Percentiles rank a stretch among this genome's conserved stretches.
phyloP scores from a whole-genome alignment of 1,140 invertebrate species.

The Plectus sambesii region DNA sequence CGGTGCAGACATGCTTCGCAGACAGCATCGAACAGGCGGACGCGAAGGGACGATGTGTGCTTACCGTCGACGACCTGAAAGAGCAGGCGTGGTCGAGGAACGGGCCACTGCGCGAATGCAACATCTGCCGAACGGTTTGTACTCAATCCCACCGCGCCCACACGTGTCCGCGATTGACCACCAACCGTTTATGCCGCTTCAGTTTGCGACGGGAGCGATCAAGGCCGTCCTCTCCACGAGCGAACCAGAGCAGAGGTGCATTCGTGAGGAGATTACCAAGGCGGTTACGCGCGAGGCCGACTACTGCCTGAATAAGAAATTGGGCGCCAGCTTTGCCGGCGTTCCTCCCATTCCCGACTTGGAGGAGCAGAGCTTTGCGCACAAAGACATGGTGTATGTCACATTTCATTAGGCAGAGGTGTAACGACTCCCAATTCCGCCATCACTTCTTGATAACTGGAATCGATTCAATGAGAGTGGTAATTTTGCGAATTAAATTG shows the following conservation, averaged over 20 bases:
- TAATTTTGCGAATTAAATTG: too few species aligned
- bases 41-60: constrained; percentile 40
- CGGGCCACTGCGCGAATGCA: constrained; percentile 40
- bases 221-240: constrained; percentile 43
- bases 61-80: constrained; percentile 36
- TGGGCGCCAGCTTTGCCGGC: constrained; percentile 35
- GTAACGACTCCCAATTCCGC: too few species aligned
- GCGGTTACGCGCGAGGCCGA: constrained; percentile 40
- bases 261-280: constrained; percentile 40
- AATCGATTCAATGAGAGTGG: constrained; percentile 5
- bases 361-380: constrained; percentile 38
- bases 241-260: constrained; percentile 44
- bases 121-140: constrained; percentile 38
- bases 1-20: constrained; percentile 38
- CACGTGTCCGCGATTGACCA: constrained; percentile 3
- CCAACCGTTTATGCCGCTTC: constrained; percentile 12
- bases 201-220: constrained; percentile 44
- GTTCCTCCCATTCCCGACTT: constrained; percentile 43
- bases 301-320: constrained; percentile 36
- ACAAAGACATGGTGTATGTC: constrained; percentile 41
- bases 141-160: constrained; percentile 4
- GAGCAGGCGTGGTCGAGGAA: constrained; percentile 40
- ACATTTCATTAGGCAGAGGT: too few species aligned
- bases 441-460: too few species aligned
- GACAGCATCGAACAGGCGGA: constrained; percentile 42